Base-by-base conservation (phyloP, 2,113 vertebrate species). In the Alaudala cheleensis region DNA sequence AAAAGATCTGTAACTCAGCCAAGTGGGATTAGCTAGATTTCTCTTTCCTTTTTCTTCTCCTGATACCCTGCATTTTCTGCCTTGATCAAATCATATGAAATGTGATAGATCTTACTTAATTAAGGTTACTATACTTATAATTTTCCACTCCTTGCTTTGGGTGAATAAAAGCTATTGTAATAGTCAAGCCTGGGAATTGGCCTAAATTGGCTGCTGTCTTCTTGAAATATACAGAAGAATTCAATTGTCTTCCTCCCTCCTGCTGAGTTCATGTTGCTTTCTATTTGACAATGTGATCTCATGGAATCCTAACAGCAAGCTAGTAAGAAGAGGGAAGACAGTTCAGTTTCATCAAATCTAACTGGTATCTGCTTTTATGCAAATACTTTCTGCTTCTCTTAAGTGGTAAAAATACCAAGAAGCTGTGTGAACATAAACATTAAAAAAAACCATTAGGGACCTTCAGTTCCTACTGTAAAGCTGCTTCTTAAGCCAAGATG, bases 381-480 rank as follows among this genome's bases (percentile, higher is more conserved):
- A 90, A 49, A 86, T 96, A 69, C 39, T 81, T 86, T n/a, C 28
- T 95, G 62, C 81, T 91, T 78, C 57, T 78, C 72, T 33, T 25
- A 47, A 81, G 34, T 33, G 57, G 34, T 84, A 53, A 91, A 79
- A 81, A 60, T 57, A 47, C 31, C 47, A 64, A 51, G 69, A 81
- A 71, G 28, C 62, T 64, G 8, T 50, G 21, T 81, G 37, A 49
- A 51, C 2, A 6, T 72, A 51, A 72, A 37, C 9, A 37, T 37
- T 37, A 56, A 62, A 57, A 69, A 84, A 62, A 23, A 25, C 3
- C 26, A 34, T 37, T 33, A n/a, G 31, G 37, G 17, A 72, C 42
- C 33, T 66, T 65, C 14, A 12, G 10, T 61, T 77, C n/a, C 61
- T 74, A 42, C 7, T 29, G 17, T 51, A 29, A 79, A 92, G 53